Base-by-base conservation (phyloP, 1,140 invertebrate species). In the Bradysia coprophila region DNA sequence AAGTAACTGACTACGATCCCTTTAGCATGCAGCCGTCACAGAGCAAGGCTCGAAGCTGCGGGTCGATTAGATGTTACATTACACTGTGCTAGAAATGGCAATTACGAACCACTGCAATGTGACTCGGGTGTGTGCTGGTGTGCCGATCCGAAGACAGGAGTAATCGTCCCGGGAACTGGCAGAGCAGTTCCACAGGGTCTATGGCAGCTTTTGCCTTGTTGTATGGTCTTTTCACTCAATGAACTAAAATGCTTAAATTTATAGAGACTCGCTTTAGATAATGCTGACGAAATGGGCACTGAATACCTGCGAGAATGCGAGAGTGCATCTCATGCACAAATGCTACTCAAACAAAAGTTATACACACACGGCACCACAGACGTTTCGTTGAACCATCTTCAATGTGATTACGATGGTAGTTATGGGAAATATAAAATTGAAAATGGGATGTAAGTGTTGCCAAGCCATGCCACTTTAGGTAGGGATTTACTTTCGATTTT, bases 121-220 rank as follows among this genome's bases (percentile, higher is more conserved):
- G 67, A 73, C 51, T 55, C 62, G 15, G 70, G 65, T 1, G 54
- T 72, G 40, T 76, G 73, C 50, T 76, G 71, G 70, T 76, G 73
- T 51, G 67, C 63, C 1, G 57, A 72, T 24, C 51, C 63, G 1
- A 58, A 50, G 47, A 72, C 67, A 8, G 72, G 71, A 4, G 60
- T 65, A 24, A 56, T 69, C 0, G 62, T 56, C 11, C 56, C 18
- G 3, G 39, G 21, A 9, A 54, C 64, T 0, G n/a, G n/a, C n/a
- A 43, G 53, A 3, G 59, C 69, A 0, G 61, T 76, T 3, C 62
- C 63, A 1, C 62, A 71, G 45, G 51, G 46, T n/a, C 59, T 71
- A 22, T 65, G 69, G 54, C 56, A 47, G 6, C 49, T 55, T 22
- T 51, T 76, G 16, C 65, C 67, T 10, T 76, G 73, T 50, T 73